Percentiles rank a stretch among this genome's conserved stretches.
phyloP scores from a whole-genome alignment of 2,888 invertebrate species.

The Drosophila vallismaia region DNA sequence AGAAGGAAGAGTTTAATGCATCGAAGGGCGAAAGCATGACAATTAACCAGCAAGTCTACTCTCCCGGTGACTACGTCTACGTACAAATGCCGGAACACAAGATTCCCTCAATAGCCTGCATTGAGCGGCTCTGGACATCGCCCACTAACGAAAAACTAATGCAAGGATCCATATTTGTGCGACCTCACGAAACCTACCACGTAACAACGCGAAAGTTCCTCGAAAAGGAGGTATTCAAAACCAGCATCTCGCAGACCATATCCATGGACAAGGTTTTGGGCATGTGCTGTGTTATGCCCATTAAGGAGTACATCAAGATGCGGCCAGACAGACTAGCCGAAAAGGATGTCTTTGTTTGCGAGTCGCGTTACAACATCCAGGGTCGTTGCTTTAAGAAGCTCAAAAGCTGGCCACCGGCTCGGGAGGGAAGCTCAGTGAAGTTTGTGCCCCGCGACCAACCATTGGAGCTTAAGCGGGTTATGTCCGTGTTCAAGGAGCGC shows the following conservation, averaged over 20 bases:
- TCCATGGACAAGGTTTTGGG: conserved; percentile 94
- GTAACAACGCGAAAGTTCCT: conserved; percentile 97
- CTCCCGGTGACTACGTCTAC: conserved; percentile 96
- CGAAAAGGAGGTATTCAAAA: conserved; percentile 97
- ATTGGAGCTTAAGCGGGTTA: conserved; percentile 93
- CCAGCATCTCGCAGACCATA: conserved; percentile 93
- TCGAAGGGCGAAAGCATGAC: conserved; percentile 87
- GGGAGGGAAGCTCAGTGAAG: conserved; percentile 87
- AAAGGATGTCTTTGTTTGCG: conserved; percentile 98
- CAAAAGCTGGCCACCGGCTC: conserved; percentile 88
- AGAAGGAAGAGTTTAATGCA: conserved; percentile 84
- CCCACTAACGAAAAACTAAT: conserved; percentile 93
- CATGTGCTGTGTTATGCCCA: conserved; percentile 96
- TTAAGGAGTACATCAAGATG: conserved; percentile 96
- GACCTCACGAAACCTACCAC: conserved; percentile 98
- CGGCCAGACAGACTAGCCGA: conserved; percentile 94
- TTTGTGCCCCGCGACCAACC: conserved; percentile 89
- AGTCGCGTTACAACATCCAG: conserved; percentile 95
- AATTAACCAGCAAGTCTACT: conserved; percentile 90
- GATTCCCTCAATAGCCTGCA: conserved; percentile 91
- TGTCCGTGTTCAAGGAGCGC: conserved; percentile 96
- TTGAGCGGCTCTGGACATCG: conserved; percentile 95
- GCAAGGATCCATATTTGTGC: conserved; percentile 94
- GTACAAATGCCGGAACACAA: conserved; percentile 86
- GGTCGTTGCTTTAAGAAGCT: conserved; percentile 97